These are phyloP conservation scores for Ramphastos sulfuratus DNA, from an alignment of 2,113 vertebrate species.

Conservation along the genomic window DNA sequence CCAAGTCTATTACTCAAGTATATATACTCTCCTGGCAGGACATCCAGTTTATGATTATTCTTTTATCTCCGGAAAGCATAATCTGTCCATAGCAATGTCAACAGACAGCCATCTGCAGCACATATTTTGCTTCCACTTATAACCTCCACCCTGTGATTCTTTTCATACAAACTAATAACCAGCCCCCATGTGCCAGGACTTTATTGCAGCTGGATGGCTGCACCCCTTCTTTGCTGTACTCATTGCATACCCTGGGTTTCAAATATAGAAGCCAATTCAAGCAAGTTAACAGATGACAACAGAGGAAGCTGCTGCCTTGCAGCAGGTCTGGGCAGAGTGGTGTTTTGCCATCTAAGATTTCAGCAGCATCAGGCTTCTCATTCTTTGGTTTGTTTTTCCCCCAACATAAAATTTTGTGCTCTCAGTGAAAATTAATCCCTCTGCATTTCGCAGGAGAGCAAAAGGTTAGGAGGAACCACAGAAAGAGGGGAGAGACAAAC, in stretches of 20 bases:
- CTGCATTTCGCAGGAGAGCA: neutral
- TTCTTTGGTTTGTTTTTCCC: neutral
- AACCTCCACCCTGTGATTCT: conserved; percentile 32
- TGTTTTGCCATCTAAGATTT: neutral
- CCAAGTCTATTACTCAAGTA: conserved; percentile 27
- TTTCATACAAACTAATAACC: neutral
- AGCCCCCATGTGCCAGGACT: neutral
- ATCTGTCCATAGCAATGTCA: conserved; percentile 47
- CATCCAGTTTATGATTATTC: conserved; percentile 28
- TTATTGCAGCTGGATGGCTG: neutral
- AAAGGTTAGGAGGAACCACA: neutral
- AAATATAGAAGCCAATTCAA: neutral
- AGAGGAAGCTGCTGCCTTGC: neutral
- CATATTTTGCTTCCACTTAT: conserved; percentile 48
- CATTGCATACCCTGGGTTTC: neutral
- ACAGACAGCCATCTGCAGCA: conserved; percentile 39
- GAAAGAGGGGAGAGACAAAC: neutral
- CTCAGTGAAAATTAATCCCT: conserved; percentile 34
- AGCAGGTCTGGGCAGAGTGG: neutral
- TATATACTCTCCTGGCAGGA: conserved; percentile 38
- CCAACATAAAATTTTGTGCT: neutral
- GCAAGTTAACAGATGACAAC: neutral
- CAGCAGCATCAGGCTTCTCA: neutral
- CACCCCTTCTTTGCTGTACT: neutral
- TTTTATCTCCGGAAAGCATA: conserved; percentile 57